Percentiles rank a stretch among this genome's conserved stretches.
These are phyloP conservation scores for Melipona bicolor DNA, from an alignment of 2,888 invertebrate species.

Conservation along the genomic window DNA sequence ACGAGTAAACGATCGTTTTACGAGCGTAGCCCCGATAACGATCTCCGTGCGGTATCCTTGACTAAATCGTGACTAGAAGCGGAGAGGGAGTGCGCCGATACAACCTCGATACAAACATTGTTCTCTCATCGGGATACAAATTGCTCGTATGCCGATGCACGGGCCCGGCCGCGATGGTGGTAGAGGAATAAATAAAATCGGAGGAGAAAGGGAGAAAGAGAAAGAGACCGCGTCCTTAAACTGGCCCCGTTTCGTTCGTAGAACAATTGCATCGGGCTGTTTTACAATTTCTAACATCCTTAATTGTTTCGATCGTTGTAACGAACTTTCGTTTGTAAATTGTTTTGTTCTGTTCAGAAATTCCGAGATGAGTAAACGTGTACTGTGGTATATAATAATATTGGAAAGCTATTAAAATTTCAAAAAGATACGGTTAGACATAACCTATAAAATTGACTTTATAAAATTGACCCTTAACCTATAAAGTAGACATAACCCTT, in stretches of 20 bases:
- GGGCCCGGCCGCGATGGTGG: constrained; percentile 12
- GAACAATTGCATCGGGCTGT: neutral
- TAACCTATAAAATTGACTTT: no score
- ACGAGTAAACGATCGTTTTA: constrained; percentile 80
- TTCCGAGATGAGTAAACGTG: no score
- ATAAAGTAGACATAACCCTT: no score
- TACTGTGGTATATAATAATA: no score
- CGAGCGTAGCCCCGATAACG: constrained; percentile 82
- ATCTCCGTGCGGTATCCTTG: constrained; percentile 81
- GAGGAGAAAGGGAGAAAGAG: neutral
- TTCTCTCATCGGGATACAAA: constrained; percentile 81
- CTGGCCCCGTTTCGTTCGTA: neutral
- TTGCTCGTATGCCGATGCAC: constrained; percentile 70
- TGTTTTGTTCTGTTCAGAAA: no score
- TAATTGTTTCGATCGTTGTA: neutral
- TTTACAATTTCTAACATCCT: neutral
- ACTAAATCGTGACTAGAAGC: constrained; percentile 83
- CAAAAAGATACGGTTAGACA: no score
- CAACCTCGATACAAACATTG: constrained; percentile 77
- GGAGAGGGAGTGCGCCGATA: constrained; percentile 72
- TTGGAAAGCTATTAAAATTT: no score
- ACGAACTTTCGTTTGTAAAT: neutral
- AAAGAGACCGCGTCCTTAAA: neutral
- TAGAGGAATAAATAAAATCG: constrained; percentile 49
- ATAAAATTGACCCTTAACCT: no score